Conservation (phyloP, 2,797 vertebrate species). For the Okamejei kenojei region DNA sequence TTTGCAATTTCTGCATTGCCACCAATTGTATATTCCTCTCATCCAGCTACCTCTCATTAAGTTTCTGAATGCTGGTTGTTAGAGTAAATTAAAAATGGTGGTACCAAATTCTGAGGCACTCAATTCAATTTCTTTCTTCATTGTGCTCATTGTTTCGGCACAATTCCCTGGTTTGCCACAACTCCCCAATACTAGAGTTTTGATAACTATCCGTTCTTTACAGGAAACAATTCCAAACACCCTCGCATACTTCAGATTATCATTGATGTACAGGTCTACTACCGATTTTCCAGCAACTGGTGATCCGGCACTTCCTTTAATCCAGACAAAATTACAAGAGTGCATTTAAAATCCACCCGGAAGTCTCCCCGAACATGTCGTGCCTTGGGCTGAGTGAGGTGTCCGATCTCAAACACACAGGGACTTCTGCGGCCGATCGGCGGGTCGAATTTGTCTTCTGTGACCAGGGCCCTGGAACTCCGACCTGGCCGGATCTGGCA, state of each 20-base stretch:
- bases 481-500: too few relatives aligned
- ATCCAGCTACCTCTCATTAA: background rate
- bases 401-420: too few relatives aligned
- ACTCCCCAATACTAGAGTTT: background rate
- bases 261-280: background rate
- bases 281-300: too few relatives aligned
- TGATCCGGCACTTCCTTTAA: too few relatives aligned
- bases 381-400: too few relatives aligned
- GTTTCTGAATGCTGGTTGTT: background rate
- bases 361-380: too few relatives aligned
- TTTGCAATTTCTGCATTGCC: background rate
- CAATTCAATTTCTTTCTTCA: background rate
- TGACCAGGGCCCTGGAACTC: too few relatives aligned
- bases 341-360: too few relatives aligned
- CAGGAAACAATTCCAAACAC: background rate
- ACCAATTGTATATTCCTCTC: background rate
- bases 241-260: background rate
- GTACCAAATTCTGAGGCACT: background rate
- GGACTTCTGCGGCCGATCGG: too few relatives aligned
- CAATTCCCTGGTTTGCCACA: background rate
- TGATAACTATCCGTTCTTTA: background rate
- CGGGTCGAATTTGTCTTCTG: too few relatives aligned
- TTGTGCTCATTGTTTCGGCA: background rate
- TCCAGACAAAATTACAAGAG: too few relatives aligned
- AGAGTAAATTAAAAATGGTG: background rate